Evolutionary conservation across 1,140 invertebrate genomes (phyloP), one percentile per base, ranked within the genome.

Genomic region (Trachelipus rathkii): DNA sequence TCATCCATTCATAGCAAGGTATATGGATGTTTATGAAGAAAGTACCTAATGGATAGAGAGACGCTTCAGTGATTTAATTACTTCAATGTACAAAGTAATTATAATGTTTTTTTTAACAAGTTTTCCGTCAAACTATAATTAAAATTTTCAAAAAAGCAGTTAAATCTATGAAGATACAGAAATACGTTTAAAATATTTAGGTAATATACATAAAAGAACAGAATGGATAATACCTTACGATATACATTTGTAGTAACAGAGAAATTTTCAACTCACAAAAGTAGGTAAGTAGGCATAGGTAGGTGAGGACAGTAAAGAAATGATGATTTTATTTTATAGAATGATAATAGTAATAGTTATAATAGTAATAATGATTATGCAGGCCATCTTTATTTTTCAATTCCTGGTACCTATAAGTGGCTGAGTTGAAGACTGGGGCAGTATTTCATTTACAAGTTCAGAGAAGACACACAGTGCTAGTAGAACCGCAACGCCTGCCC

Each of bases 401-500:
- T 15, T 60, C 50, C 24, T 33, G 19, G 70, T 75, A 71, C 74
- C 74, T 68, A 75, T 33, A 43, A 75, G 67, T 21, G 74, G 74
- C 43, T 33, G 74, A 23, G 66, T 69, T 68, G 74, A 75, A 44
- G 74, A 75, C 74, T 75, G 74, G 19, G 74, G 74, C 74, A 75
- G 67, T 19, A 69, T 19, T 19, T 75, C 74, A 68, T 70, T 70
- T 24, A 75, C 74, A 43, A 75, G 66, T 70, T 75, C 74, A 21
- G 74, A 75, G 74, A 69, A 75, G 67, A 75, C 44, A 69, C 74
- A 75, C 74, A 75, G 66, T 19, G 74, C 74, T 7, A 75, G 74
- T 11, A 75, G 74, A 44, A 75, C 67, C 23, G 74, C 69, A 44
- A 75, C 74, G 44, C 74, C 74, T 75, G 74, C 67, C 24, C 72